These are phyloP conservation scores for Petromus typicus DNA, from an alignment of 2,113 vertebrate genomes.

Conservation along the genomic window DNA sequence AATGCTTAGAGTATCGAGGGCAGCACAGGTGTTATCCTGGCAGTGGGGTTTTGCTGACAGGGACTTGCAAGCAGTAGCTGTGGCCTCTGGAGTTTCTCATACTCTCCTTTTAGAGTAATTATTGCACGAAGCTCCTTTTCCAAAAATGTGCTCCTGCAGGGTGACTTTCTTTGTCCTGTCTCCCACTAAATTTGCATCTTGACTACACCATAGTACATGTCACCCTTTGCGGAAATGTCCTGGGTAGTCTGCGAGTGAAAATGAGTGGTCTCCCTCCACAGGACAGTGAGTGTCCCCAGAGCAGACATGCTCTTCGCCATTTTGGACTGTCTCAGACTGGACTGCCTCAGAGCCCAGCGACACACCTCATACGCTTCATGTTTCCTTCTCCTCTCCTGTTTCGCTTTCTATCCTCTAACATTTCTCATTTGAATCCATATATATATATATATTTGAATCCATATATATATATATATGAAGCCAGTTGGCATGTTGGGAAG, in stretches of 20 bases:
- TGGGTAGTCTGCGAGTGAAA: neutral
- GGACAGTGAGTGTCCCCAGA: neutral
- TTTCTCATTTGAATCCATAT: constrained; percentile 39
- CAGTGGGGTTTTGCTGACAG: neutral
- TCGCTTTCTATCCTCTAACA: constrained; percentile 29
- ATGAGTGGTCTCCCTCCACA: neutral
- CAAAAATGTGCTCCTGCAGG: neutral
- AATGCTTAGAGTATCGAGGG: neutral
- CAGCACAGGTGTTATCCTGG: no score
- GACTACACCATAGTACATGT: neutral
- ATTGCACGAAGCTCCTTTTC: neutral
- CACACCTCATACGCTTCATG: neutral
- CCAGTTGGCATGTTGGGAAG: neutral
- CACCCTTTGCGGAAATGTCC: constrained; percentile 24
- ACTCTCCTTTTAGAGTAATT: neutral
- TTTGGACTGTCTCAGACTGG: neutral
- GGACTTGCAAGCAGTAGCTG: neutral
- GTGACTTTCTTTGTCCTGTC: neutral
- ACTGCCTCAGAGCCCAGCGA: neutral
- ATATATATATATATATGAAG: no score
- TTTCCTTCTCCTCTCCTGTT: neutral
- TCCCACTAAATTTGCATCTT: neutral
- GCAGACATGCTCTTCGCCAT: constrained; percentile 2
- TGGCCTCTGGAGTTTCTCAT: neutral
- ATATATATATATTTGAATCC: no score